A percentile compares a stretch with the other conserved stretches of the same genome.
Evolutionary conservation across 2,113 vertebrate species (phyloP).

Genomic region (Peucedramus taeniatus): DNA sequence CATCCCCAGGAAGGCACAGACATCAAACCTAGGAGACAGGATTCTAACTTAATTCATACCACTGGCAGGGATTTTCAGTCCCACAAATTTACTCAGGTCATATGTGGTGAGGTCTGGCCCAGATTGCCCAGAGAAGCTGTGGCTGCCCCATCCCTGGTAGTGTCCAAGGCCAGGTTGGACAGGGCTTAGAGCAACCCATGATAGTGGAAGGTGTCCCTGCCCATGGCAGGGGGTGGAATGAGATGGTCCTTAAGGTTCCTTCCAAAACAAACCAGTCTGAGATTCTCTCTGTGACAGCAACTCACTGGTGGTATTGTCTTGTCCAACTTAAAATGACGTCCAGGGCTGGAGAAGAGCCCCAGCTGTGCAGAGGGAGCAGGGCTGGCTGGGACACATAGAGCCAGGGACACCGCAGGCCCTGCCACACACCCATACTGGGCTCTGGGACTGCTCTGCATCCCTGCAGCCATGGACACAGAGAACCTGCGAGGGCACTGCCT

Average conservation of each 20-base stretch:
- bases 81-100: background rate
- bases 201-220: background rate
- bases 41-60: background rate
- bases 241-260: background rate
- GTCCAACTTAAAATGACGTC: background rate
- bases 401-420: background rate
- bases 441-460: background rate
- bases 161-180: background rate
- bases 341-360: background rate
- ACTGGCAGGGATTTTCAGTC: background rate
- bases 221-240: background rate
- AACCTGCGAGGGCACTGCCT: background rate
- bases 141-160: background rate
- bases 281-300: background rate
- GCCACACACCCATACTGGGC: background rate
- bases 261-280: background rate
- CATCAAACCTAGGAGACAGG: background rate
- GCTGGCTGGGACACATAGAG: background rate
- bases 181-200: background rate
- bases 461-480: accelerated
- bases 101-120: background rate
- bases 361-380: accelerated
- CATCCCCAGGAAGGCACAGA: background rate
- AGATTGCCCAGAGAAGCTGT: background rate
- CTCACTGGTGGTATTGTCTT: background rate